Percentiles rank a stretch among this genome's conserved stretches.
phyloP scores from a whole-genome alignment of 92 coral and sea anemone genomes.

The Epizoanthus stellaris region DNA sequence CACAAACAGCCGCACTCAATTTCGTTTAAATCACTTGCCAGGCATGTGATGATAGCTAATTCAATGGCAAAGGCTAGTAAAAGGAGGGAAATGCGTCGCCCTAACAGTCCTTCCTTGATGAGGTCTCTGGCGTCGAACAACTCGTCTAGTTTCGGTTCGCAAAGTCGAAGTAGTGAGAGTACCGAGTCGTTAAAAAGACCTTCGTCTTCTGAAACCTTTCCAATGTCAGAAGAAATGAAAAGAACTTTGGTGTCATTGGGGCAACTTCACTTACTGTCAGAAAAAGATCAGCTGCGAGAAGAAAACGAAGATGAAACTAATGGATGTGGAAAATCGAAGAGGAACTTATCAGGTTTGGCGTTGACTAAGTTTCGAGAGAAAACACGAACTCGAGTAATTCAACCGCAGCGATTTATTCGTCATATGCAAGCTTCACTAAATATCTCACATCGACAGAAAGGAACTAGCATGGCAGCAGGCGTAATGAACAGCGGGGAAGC shows the following conservation, averaged over 20 bases:
- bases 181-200: background rate
- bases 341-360: background rate
- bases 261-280: conserved; percentile 32
- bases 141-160: background rate
- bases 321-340: background rate
- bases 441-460: background rate
- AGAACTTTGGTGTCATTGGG: conserved; percentile 22
- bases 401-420: conserved; percentile 30
- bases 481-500: background rate
- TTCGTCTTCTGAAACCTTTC: conserved; percentile 33
- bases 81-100: conserved; percentile 1
- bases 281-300: conserved; percentile 32
- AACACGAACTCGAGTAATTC: conserved; percentile 30
- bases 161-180: background rate
- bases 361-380: conserved; percentile 29
- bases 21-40: conserved; percentile 23
- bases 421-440: conserved; percentile 6
- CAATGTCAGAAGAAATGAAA: conserved; percentile 48
- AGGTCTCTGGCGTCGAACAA: background rate
- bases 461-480: background rate
- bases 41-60: conserved; percentile 38
- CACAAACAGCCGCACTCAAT: background rate
- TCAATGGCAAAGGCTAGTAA: conserved; percentile 14
- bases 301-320: background rate
- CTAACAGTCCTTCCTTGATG: background rate